Evolutionary conservation across 2,113 vertebrate genomes (phyloP), one percentile per base, ranked within the genome.

Genomic region (Montifringilla adamsi): DNA sequence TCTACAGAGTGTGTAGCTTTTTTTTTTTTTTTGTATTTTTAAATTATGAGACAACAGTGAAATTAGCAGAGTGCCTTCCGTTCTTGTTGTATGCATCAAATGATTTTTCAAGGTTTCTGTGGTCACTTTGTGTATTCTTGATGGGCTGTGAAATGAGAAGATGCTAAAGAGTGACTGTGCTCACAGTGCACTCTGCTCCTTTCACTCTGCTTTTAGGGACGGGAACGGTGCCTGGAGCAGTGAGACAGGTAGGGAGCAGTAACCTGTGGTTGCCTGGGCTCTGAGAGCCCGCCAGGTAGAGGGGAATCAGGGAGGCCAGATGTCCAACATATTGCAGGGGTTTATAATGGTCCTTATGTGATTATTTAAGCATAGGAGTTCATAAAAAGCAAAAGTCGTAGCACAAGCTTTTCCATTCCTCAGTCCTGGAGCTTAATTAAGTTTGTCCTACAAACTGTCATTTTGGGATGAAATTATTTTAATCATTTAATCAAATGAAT

Each of bases 401-500:
- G 33, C 33, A 16, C 2, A 4, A 1, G 5, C 10, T 59, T 79
- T 72, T 74, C 24, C n/a, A 16, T 62, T 82, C 83, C 67, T 84
- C 37, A 16, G 1, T 74, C 46, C 20, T 8, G 2, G 47, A 59
- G 50, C 28, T 96, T 81, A 64, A 49, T 90, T 70, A 81, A 87
- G 1, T 63, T 94, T 91, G 78, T 86, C 72, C 69, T 75, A 44
- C 66, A 76, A 80, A 68, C 80, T 77, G 56, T 50, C 7, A 3
- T 85, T 93, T 92, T 33, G 37, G 55, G 62, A 39, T 84, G 44
- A 74, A 89, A 84, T 84, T 50, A 77, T 94, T 93, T 84, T 72
- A 81, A 84, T 91, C 31, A 74, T 79, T 90, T 92, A 95, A 87
- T 86, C 59, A 88, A 89, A 86, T 76, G 33, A 3, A 8, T 94